Base-by-base conservation (phyloP, 1,140 invertebrate species). In the Papilio polytes region DNA sequence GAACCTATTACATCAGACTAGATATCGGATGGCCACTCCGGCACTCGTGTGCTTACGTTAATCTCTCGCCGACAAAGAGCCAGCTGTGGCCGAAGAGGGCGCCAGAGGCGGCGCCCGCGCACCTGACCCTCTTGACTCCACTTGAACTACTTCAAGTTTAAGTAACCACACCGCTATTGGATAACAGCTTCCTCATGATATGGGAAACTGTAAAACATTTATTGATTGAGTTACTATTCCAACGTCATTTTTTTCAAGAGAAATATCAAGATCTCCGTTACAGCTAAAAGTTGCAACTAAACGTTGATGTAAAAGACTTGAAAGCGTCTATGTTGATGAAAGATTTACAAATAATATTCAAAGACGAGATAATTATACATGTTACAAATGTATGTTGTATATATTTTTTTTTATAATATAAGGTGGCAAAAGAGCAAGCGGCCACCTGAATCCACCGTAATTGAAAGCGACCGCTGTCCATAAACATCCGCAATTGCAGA, bases 41-140 rank as follows among this genome's bases (percentile, higher is more conserved):
- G 51, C 80, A 80, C 81, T 82, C 81, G 77, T 79, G 77, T 22
- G 56, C 78, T 48, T 80, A 44, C 53, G 56, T 56, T 82, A 82
- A 80, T 82, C 78, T 82, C 41, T 53, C n/a, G 77, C 85, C 85
- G 85, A 84, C 85, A 88, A 86, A 88, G 83, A 77, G 44, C 41
- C 78, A 74, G 78, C 56, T 72, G 74, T 48, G 44, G 41, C 79
- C 59, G 76, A 53, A 59, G 66, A 72, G 41, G 56, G 53, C 53
- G 53, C 53, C 53, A 56, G 53, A 6, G 53, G n/a, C 72, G 85
- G 85, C 85, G 86, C 84, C 83, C 41, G 83, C 85, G 80, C 82
- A 85, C 82, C 83, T 84, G 82, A 80, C 79, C 79, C 82, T 83
- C 85, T 85, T 84, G 85, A 85, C 81, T 86, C 79, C 78, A 87